phyloP scores from a whole-genome alignment of 1,140 invertebrate species.

The Hycleus cichorii region DNA sequence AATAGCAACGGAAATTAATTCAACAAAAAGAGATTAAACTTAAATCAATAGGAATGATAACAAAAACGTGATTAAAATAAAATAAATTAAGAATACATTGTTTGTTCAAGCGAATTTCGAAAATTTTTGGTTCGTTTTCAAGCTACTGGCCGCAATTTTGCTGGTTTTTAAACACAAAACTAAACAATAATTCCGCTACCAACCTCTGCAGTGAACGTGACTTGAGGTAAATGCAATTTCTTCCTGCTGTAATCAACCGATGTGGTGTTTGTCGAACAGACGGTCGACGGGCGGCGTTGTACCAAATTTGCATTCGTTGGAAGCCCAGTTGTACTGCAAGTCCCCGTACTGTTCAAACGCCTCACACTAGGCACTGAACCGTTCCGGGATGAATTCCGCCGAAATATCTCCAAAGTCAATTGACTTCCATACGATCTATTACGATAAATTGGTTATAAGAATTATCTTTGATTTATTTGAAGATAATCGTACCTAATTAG shows the following conservation, averaged over 20 bases:
- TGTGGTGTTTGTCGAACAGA: slow-evolving; percentile 46
- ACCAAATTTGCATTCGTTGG: slow-evolving; percentile 29
- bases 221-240: slow-evolving; percentile 64
- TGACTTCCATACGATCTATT: slow-evolving; percentile 56
- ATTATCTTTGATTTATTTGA: slow-evolving; percentile 16
- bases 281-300: slow-evolving; percentile 46
- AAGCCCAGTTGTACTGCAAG: slow-evolving; percentile 32
- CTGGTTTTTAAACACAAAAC: slow-evolving; percentile 6
- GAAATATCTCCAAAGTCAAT: slow-evolving; percentile 69
- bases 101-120: background rate
- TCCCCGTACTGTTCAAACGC: slow-evolving; percentile 21
- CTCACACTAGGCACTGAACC: slow-evolving; percentile 39
- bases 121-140: background rate
- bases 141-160: slow-evolving; percentile 6
- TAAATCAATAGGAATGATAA: slow-evolving; percentile 20
- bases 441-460: slow-evolving; percentile 22
- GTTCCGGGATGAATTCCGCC: slow-evolving; percentile 48
- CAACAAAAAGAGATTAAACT: slow-evolving; percentile 15
- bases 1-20: slow-evolving; percentile 8
- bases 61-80: slow-evolving; percentile 22
- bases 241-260: slow-evolving; percentile 50
- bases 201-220: slow-evolving; percentile 79
- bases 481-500: slow-evolving; percentile 61
- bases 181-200: slow-evolving; percentile 63
- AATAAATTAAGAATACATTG: slow-evolving; percentile 9